Conservation (phyloP, 2,113 vertebrate species). For the Rhinoderma darwinii region DNA sequence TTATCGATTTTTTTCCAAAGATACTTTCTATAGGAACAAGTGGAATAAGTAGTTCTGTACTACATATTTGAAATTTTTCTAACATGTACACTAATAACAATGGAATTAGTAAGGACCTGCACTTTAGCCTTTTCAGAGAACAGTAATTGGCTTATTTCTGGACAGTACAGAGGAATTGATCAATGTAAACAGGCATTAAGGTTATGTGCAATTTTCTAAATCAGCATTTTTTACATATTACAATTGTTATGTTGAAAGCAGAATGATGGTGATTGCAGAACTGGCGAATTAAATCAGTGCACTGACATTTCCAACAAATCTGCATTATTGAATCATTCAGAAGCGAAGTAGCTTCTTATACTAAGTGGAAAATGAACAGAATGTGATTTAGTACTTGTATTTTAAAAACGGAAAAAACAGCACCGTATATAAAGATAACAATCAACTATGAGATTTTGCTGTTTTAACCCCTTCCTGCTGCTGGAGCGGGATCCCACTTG, state of each 20-base stretch:
- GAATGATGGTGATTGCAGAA: background rate
- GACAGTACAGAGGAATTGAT: background rate
- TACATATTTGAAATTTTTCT: constrained; percentile 16
- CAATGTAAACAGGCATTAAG: background rate
- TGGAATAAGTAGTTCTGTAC: background rate
- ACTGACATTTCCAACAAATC: constrained; percentile 23
- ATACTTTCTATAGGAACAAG: background rate
- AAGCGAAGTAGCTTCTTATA: background rate
- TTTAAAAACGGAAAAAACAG: background rate
- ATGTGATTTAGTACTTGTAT: background rate
- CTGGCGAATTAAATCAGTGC: background rate
- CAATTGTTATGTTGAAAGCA: background rate
- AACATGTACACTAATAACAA: constrained; percentile 17
- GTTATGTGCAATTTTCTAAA: constrained; percentile 33
- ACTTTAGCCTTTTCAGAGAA: background rate
- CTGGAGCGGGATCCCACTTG: no score
- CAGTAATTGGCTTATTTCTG: constrained; percentile 21
- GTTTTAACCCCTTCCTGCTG: no score
- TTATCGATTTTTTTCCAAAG: background rate
- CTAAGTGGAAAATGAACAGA: background rate
- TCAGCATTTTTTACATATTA: constrained; percentile 36
- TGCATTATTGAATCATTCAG: constrained; percentile 2
- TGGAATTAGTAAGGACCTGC: background rate
- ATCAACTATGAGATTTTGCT: no score
- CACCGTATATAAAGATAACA: background rate